Percentiles rank a stretch among this genome's conserved stretches.
Evolutionary conservation across 2,113 vertebrate species (phyloP).

Genomic region (Barbus barbus): DNA sequence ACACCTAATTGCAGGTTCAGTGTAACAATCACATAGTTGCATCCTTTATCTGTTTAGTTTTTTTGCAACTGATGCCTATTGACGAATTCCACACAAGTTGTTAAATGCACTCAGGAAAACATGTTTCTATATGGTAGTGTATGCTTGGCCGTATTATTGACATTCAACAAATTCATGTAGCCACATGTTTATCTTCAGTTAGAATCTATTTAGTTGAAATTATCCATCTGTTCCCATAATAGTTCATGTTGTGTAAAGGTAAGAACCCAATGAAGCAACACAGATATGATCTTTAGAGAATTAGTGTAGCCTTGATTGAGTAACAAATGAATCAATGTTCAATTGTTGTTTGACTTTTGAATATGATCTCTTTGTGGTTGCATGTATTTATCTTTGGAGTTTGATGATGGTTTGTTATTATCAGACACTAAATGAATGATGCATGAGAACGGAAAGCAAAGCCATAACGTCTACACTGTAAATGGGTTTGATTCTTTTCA

Average conservation of each 20-base stretch:
- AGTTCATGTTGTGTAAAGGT: not conserved
- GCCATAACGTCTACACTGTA: slow-evolving; percentile 37
- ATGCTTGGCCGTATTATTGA: not conserved
- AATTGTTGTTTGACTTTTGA: slow-evolving; percentile 20
- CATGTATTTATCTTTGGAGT: slow-evolving; percentile 41
- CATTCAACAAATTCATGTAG: not conserved
- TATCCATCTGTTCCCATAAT: not conserved
- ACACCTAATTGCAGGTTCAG: not conserved
- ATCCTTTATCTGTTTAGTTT: not conserved
- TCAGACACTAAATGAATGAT: slow-evolving; percentile 52
- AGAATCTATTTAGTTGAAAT: not conserved
- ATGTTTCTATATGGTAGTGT: not conserved
- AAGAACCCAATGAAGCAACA: not conserved
- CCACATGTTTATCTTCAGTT: not conserved
- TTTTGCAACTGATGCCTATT: not conserved
- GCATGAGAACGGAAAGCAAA: slow-evolving; percentile 51
- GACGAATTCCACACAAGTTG: not conserved
- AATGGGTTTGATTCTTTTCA: slow-evolving; percentile 44
- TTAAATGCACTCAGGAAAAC: not conserved
- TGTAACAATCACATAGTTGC: not conserved
- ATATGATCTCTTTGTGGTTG: slow-evolving; percentile 34
- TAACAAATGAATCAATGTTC: not conserved
- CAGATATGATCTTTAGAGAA: not conserved
- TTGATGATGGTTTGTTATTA: slow-evolving; percentile 21
- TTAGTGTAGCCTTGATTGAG: not conserved